phyloP scores from a whole-genome alignment of 2,888 invertebrate species.

The Muscina levida region DNA sequence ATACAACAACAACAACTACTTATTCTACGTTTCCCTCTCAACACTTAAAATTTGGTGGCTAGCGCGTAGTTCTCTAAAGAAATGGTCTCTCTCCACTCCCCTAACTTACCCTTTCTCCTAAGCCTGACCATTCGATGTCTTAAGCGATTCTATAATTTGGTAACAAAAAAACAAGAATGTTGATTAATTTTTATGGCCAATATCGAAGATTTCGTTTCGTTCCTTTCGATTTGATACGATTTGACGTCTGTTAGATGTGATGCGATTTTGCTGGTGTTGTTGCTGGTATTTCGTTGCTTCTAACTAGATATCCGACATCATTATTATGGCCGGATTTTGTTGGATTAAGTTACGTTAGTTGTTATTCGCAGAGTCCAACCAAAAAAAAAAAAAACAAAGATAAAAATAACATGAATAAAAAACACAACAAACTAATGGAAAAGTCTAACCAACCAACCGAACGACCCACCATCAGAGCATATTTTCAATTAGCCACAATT shows the following conservation, averaged over 20 bases:
- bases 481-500: slow-evolving; percentile 23
- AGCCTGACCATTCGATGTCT: not conserved
- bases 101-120: not conserved
- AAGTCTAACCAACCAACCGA: too few relatives aligned
- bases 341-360: slow-evolving; percentile 22
- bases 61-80: not conserved
- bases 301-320: slow-evolving; percentile 21
- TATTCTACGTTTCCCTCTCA: not conserved
- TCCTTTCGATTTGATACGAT: slow-evolving; percentile 10
- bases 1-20: too few relatives aligned
- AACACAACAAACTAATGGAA: too few relatives aligned
- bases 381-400: not conserved
- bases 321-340: slow-evolving; percentile 6
- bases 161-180: slow-evolving; percentile 33
- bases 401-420: too few relatives aligned
- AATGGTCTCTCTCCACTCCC: not conserved
- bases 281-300: slow-evolving; percentile 20
- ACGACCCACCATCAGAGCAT: not conserved
- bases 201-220: slow-evolving; percentile 36
- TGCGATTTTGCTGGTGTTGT: slow-evolving; percentile 9
- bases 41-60: not conserved
- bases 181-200: slow-evolving; percentile 46
- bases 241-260: slow-evolving; percentile 6
- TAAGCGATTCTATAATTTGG: slow-evolving; percentile 17
- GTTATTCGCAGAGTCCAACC: not conserved